Base-by-base conservation (phyloP, 1,140 invertebrate species). In the Spodoptera litura region DNA sequence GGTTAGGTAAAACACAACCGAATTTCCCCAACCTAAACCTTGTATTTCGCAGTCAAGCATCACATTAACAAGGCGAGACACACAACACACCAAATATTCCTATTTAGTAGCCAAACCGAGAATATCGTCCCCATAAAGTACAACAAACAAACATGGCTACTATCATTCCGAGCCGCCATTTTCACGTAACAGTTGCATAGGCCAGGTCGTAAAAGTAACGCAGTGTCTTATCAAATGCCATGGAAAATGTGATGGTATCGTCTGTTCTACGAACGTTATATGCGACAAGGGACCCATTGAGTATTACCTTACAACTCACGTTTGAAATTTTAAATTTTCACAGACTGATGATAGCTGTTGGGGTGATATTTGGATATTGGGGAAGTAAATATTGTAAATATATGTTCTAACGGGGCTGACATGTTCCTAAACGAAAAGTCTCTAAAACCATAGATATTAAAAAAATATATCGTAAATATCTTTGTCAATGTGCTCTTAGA, bases 181-280 rank as follows among this genome's bases (percentile, higher is more conserved):
- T 74, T 59, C 56, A 31, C 66, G 49, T 70, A 64, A 70, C 51
- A 70, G 11, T 51, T 70, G 49, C 49, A 70, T 70, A 70, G 66
- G 49, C 75, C 71, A 62, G 53, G 71, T 20, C 74, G 80, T 75
- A 81, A 80, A 83, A 83, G 72, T 78, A 76, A 77, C 71, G 78
- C 78, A 80, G 70, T 82, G 72, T 83, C 86, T 89, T 91, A 91
- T 91, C 85, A 90, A 90, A 91, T 90, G 87, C 81, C 89, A 87
- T 77, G 81, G 81, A 78, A 83, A 82, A 82, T 82, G 83, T 83
- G 85, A 85, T 84, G 82, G 83, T 81, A 80, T 79, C 81, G 78
- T 79, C 64, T 82, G 78, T 80, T 74, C 78, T 76, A 13, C 75
- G 27, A 61, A 58, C 78, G 35, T 89, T 89, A 92, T 87, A 80